phyloP scores from a whole-genome alignment of 53 echinoderm and acorn worm species.

The Patiria pectinifera region DNA sequence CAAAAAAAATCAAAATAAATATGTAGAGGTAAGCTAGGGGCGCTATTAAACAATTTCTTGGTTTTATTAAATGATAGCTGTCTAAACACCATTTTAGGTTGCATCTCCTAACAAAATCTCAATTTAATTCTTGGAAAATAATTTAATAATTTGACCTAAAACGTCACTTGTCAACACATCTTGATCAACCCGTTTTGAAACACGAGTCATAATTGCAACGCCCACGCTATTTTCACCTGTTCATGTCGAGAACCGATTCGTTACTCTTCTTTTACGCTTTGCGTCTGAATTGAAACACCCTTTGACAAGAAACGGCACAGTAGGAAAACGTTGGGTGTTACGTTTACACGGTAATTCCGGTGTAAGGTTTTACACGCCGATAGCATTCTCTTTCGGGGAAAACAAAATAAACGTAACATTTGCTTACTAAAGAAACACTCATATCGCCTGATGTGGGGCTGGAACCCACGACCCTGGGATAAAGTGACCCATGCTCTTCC shows the following conservation, averaged over 20 bases:
- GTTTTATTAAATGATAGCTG: too few relatives aligned
- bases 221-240: neutral
- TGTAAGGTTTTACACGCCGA: too few relatives aligned
- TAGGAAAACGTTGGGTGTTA: too few relatives aligned
- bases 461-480: slow-evolving; percentile 78
- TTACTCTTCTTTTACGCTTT: neutral
- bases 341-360: too few relatives aligned
- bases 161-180: neutral
- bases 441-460: slow-evolving; percentile 74
- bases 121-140: too few relatives aligned
- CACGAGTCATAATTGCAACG: neutral
- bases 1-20: too few relatives aligned
- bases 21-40: too few relatives aligned
- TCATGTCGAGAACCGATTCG: neutral
- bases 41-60: too few relatives aligned
- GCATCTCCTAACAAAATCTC: too few relatives aligned
- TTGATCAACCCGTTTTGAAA: neutral
- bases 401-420: too few relatives aligned
- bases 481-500: slow-evolving; percentile 71
- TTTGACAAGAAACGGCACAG: neutral
- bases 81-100: too few relatives aligned
- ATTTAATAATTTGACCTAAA: neutral
- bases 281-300: neutral
- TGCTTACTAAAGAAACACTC: neutral
- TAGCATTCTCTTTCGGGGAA: too few relatives aligned